Percentiles rank a stretch among this genome's conserved stretches.
These are phyloP conservation scores for Agrotis puta DNA, from an alignment of 2,888 invertebrate genomes.

Conservation along the genomic window DNA sequence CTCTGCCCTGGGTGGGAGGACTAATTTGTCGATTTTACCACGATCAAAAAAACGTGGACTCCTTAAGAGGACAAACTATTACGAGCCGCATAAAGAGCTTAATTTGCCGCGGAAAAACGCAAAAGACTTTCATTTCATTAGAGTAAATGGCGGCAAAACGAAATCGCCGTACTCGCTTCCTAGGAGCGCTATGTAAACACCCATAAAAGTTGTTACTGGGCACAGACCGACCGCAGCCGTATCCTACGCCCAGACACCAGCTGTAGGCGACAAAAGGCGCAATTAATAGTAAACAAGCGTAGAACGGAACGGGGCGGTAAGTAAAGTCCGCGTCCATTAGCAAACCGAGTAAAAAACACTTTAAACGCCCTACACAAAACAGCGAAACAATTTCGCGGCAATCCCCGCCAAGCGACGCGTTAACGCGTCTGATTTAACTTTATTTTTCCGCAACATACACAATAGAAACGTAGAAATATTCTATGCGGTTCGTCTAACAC, in stretches of 20 bases:
- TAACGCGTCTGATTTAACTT: constrained; percentile 84
- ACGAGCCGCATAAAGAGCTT: constrained; percentile 47
- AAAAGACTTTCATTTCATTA: constrained; percentile 41
- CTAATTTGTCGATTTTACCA: too few species aligned
- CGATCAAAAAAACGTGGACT: constrained; percentile 18
- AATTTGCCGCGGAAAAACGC: constrained; percentile 44
- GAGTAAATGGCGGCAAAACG: constrained; percentile 60
- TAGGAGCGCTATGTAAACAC: constrained; percentile 65
- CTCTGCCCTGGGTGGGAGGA: too few species aligned
- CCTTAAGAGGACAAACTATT: constrained; percentile 27
- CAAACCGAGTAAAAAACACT: constrained; percentile 75
- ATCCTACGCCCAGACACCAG: constrained; percentile 73
- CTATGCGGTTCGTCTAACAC: constrained; percentile 62
- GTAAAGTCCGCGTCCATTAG: constrained; percentile 84
- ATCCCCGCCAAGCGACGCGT: constrained; percentile 79
- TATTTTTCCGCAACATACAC: constrained; percentile 76
- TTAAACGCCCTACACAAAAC: constrained; percentile 78
- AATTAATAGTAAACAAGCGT: constrained; percentile 87
- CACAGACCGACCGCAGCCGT: constrained; percentile 68
- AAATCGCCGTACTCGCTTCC: constrained; percentile 62
- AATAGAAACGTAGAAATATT: constrained; percentile 66
- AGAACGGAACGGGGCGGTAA: constrained; percentile 77
- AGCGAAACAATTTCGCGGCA: constrained; percentile 82
- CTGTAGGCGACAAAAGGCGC: constrained; percentile 86
- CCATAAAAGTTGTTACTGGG: constrained; percentile 71